A percentile compares a stretch with the other conserved stretches of the same genome.
Evolutionary conservation across 2,113 vertebrate genomes (phyloP).

Genomic region (Leptosomus discolor): DNA sequence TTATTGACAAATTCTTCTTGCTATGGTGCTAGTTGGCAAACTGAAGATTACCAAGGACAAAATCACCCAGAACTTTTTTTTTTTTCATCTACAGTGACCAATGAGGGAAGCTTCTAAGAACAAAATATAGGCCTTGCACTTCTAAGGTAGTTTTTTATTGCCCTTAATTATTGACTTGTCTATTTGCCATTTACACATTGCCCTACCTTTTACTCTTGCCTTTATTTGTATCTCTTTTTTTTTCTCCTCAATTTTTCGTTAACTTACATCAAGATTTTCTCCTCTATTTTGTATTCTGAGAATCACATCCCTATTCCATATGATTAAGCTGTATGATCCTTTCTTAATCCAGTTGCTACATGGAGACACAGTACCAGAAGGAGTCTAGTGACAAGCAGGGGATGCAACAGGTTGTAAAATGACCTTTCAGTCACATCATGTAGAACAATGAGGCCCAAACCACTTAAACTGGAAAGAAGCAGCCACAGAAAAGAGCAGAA

Average conservation of each 20-base stretch:
- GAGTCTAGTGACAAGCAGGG: neutral
- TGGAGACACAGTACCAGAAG: neutral
- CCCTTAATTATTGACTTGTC: conserved; percentile 7
- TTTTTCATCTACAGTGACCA: neutral
- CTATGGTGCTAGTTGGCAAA: neutral
- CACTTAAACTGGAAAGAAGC: neutral
- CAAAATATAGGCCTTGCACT: neutral
- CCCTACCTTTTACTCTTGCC: neutral
- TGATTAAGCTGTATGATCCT: neutral
- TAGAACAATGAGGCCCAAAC: neutral
- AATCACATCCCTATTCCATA: neutral
- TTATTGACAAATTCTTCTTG: neutral
- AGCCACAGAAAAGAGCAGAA: neutral
- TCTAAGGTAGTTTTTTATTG: neutral
- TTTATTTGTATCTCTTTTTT: conserved; percentile 17
- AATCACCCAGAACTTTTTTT: neutral
- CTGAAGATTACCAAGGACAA: neutral
- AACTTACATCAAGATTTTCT: neutral
- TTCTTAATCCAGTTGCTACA: neutral
- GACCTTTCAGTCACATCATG: neutral
- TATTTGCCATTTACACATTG: neutral
- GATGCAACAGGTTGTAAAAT: neutral
- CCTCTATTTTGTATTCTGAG: neutral
- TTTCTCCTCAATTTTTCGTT: conserved; percentile 6
- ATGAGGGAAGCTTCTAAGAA: neutral